Evolutionary conservation across 2,113 vertebrate species (phyloP).

Genomic region (Raja brachyura): DNA sequence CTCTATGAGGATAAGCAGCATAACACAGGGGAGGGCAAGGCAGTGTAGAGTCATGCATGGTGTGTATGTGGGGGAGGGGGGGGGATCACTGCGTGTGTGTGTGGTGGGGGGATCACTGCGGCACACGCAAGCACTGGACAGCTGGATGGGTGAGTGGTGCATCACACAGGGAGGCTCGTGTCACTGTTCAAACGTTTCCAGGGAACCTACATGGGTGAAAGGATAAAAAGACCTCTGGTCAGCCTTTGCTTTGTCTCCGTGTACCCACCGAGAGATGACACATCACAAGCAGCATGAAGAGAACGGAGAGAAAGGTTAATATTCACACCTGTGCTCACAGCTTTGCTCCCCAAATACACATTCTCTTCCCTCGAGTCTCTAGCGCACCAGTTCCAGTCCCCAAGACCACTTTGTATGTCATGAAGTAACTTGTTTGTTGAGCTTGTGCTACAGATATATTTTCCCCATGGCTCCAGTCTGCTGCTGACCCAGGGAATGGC

Average conservation of each 20-base stretch:
- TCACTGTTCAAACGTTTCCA: not conserved
- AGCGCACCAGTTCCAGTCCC: too few species aligned
- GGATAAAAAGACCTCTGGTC: not conserved
- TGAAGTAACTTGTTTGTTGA: not conserved
- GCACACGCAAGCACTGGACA: too few species aligned
- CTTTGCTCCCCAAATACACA: not conserved
- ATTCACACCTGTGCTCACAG: not conserved
- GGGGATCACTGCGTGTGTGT: too few species aligned
- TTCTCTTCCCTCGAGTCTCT: too few species aligned
- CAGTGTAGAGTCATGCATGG: not conserved
- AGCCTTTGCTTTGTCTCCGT: conserved; percentile 14
- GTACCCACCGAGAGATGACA: conserved; percentile 31
- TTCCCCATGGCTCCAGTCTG: not conserved
- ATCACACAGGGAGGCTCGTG: not conserved
- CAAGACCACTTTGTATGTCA: not conserved
- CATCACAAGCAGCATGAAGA: conserved; percentile 27
- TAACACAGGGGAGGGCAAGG: not conserved
- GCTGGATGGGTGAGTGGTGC: not conserved
- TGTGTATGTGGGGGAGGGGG: too few species aligned
- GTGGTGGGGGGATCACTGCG: too few species aligned
- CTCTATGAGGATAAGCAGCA: not conserved
- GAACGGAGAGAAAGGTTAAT: conserved; percentile 15
- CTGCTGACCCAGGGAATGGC: not conserved
- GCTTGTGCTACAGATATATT: not conserved
- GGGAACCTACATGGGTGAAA: conserved; percentile 9